phyloP scores from a whole-genome alignment of 2,888 invertebrate species.

The Oscheius sp. region DNA sequence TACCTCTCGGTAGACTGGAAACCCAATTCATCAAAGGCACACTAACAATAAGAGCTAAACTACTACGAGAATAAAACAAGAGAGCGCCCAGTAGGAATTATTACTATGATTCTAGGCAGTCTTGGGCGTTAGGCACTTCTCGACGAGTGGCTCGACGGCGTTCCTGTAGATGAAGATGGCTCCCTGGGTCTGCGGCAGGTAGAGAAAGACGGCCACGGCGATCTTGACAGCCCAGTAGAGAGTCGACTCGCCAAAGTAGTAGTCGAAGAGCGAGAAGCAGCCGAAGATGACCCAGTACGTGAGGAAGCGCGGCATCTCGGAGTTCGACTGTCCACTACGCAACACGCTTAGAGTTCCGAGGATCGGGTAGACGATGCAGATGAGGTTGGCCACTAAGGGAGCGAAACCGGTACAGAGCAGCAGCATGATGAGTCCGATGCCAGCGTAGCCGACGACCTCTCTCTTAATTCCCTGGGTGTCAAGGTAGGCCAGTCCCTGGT shows the following conservation, averaged over 20 bases:
- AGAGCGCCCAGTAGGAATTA: not conserved
- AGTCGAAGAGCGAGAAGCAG: slow-evolving; percentile 17
- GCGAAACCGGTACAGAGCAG: slow-evolving; percentile 15
- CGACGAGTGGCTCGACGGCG: not conserved
- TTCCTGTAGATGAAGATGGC: not conserved
- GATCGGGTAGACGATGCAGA: slow-evolving; percentile 23
- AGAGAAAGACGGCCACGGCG: slow-evolving; percentile 10
- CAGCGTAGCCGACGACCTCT: not conserved
- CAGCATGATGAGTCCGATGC: slow-evolving; percentile 1
- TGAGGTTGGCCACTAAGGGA: slow-evolving; percentile 16
- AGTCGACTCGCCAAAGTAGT: slow-evolving; percentile 4
- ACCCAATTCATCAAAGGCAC: too few species aligned
- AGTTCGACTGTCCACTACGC: not conserved
- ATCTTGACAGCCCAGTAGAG: slow-evolving; percentile 9
- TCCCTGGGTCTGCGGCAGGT: slow-evolving; percentile 25
- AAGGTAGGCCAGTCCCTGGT: too few species aligned
- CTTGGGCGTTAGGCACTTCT: slow-evolving; percentile 8
- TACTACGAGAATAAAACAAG: not conserved
- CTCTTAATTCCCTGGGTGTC: too few species aligned
- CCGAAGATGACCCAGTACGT: slow-evolving; percentile 18
- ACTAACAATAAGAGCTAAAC: not conserved
- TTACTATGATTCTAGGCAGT: not conserved
- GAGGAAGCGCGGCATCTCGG: not conserved
- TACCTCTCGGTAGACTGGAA: too few species aligned
- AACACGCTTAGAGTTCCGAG: not conserved